Conservation (phyloP, 2,888 invertebrate species). For the Thysanoteuthis rhombus region DNA sequence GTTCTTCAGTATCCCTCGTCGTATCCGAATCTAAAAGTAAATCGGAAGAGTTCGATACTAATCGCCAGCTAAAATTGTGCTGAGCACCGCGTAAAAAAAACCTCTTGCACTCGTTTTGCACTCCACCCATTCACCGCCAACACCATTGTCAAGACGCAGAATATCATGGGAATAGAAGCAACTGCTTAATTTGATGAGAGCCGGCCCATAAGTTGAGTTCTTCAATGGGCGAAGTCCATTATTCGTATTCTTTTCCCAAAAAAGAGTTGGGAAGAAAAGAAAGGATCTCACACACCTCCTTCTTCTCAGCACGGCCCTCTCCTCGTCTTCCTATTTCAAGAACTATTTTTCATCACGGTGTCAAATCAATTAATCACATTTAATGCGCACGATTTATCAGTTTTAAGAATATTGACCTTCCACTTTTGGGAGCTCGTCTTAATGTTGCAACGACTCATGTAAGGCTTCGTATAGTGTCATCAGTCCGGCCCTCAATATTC, state of each 20-base stretch:
- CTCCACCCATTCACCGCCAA: neutral
- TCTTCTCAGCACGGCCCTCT: neutral
- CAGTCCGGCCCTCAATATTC: neutral
- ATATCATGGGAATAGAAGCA: neutral
- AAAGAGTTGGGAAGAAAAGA: neutral
- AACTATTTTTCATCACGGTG: neutral
- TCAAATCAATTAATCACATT: neutral
- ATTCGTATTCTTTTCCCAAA: neutral
- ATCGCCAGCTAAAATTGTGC: neutral
- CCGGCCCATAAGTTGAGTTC: neutral
- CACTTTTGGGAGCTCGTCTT: neutral
- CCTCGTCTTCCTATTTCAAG: neutral
- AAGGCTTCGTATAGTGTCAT: neutral
- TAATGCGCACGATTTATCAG: neutral
- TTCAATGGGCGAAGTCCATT: neutral
- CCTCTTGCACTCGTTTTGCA: neutral
- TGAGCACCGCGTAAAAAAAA: neutral
- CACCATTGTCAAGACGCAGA: neutral
- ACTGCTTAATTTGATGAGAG: neutral
- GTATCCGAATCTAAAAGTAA: neutral
- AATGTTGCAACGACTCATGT: neutral
- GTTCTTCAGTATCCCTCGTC: neutral
- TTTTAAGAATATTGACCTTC: constrained; percentile 12
- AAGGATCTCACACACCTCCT: neutral
- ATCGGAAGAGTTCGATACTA: neutral